These are phyloP conservation scores for Tipula vernalis DNA, from an alignment of 2,888 invertebrate species.

Conservation along the genomic window DNA sequence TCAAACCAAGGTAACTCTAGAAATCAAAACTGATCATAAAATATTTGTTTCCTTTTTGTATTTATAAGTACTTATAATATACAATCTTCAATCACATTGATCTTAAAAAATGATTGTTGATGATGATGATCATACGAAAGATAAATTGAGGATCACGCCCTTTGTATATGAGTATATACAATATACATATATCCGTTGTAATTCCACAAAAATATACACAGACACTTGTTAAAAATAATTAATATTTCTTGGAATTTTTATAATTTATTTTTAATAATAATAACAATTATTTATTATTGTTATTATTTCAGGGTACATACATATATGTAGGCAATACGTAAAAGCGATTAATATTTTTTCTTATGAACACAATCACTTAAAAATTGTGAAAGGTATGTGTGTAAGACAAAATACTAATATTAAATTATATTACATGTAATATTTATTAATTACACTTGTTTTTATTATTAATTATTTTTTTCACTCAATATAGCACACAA, in stretches of 20 bases:
- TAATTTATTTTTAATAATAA: neutral
- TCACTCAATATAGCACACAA: neutral
- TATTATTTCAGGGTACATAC: neutral
- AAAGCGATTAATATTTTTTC: neutral
- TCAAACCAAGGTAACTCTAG: neutral
- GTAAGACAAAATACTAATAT: neutral
- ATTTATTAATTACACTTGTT: neutral
- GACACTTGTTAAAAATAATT: neutral
- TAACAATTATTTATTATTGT: neutral
- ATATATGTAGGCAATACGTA: neutral
- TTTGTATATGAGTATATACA: neutral
- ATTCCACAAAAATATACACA: neutral
- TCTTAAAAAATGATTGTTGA: neutral
- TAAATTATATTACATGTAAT: neutral
- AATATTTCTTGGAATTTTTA: neutral
- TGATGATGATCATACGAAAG: neutral
- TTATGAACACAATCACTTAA: neutral
- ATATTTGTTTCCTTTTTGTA: neutral
- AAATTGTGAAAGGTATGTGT: neutral
- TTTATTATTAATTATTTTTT: neutral
- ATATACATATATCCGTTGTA: neutral
- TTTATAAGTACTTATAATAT: neutral
- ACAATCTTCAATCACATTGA: neutral
- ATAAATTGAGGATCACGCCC: neutral
- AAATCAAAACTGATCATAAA: neutral